A percentile compares a stretch with the other conserved stretches of the same genome.
These are phyloP conservation scores for Noctua janthe DNA, from an alignment of 2,888 invertebrate genomes.

Conservation along the genomic window DNA sequence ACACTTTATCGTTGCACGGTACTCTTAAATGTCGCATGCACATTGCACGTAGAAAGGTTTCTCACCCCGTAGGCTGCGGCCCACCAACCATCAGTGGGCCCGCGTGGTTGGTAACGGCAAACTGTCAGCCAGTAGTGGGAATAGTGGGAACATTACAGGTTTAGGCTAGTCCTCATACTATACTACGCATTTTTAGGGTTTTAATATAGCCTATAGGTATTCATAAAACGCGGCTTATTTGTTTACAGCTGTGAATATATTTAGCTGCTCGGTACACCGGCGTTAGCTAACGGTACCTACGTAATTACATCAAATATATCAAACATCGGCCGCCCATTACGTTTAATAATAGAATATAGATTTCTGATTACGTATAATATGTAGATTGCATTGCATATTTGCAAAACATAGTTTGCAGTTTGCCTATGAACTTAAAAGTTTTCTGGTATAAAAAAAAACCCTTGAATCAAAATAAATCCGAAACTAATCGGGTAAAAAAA, in stretches of 20 bases:
- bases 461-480: not conserved
- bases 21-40: not conserved
- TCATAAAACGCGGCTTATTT: slow-evolving; percentile 37
- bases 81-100: not conserved
- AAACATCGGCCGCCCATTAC: slow-evolving; percentile 33
- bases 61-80: not conserved
- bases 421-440: not conserved
- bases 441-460: not conserved
- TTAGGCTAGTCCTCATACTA: not conserved
- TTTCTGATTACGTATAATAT: slow-evolving; percentile 10
- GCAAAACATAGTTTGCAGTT: slow-evolving; percentile 2
- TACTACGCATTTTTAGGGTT: not conserved
- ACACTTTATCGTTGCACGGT: slow-evolving; percentile 31
- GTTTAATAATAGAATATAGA: slow-evolving; percentile 42
- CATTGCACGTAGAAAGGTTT: not conserved
- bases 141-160: not conserved
- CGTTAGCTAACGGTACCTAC: slow-evolving; percentile 34
- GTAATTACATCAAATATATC: slow-evolving; percentile 36
- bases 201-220: slow-evolving; percentile 7
- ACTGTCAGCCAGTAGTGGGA: not conserved
- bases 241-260: slow-evolving; percentile 42
- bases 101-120: not conserved
- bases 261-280: slow-evolving; percentile 41
- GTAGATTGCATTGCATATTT: slow-evolving; percentile 23
- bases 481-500: not conserved